Evolutionary conservation across 2,113 vertebrate species (phyloP).

Genomic region (Bos javanicus): DNA sequence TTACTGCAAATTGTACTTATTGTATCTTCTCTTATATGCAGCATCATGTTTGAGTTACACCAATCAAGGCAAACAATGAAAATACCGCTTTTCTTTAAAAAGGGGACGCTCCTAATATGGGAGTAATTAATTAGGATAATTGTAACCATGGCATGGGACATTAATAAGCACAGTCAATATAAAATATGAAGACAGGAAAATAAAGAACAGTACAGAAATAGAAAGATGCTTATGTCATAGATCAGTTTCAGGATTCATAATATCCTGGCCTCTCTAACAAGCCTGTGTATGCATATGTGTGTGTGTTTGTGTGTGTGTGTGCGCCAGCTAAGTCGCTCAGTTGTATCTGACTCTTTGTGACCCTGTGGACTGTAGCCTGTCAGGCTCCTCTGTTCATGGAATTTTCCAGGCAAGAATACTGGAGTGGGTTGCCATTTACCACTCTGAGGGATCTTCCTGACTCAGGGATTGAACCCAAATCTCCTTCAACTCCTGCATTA

Average conservation of each 20-base stretch:
- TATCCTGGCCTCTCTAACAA: not conserved
- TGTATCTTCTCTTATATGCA: not conserved
- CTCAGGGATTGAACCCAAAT: not conserved
- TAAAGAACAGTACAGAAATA: not conserved
- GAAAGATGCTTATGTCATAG: not conserved
- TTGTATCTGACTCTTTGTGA: not conserved
- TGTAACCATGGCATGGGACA: not conserved
- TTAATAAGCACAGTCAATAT: not conserved
- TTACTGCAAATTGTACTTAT: not conserved
- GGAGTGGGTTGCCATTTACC: not conserved
- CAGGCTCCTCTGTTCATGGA: not conserved
- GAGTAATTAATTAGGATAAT: conserved; percentile 41
- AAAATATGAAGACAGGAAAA: not conserved
- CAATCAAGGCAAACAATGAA: not conserved
- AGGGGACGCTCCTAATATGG: not conserved
- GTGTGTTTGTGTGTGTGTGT: not conserved
- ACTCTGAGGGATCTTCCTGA: not conserved
- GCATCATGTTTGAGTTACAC: not conserved
- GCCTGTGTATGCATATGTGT: not conserved
- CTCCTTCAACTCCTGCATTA: not conserved
- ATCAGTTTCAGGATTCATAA: not conserved
- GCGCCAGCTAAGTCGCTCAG: not conserved
- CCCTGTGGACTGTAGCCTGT: not conserved
- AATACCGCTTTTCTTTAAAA: conserved; percentile 8
- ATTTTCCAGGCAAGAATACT: not conserved